Evolutionary conservation across 2,113 vertebrate species (phyloP).

Genomic region (Hepsetus odoe): DNA sequence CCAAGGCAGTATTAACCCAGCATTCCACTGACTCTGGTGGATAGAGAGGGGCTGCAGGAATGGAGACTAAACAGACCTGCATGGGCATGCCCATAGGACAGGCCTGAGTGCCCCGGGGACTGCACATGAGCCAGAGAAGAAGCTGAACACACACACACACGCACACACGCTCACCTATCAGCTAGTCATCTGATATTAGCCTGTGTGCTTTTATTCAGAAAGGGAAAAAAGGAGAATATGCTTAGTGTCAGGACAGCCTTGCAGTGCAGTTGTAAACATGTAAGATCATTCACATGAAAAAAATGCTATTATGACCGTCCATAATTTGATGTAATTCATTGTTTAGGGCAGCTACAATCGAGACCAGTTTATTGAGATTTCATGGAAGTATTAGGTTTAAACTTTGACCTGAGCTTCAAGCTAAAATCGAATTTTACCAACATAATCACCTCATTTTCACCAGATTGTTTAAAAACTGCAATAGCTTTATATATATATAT

Average conservation of each 20-base stretch:
- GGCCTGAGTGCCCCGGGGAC: constrained; percentile 32
- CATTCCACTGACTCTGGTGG: constrained; percentile 24
- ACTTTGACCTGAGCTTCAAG: too few relatives aligned
- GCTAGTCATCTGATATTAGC: constrained; percentile 28
- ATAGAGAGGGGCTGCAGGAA: constrained; percentile 20
- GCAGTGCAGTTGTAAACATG: not conserved
- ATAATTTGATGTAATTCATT: too few relatives aligned
- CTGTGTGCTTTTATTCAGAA: not conserved
- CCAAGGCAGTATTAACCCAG: constrained; percentile 27
- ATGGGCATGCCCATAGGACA: constrained; percentile 40
- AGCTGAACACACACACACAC: constrained; percentile 24
- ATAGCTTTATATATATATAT: too few relatives aligned
- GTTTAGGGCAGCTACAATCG: too few relatives aligned
- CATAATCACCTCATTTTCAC: too few relatives aligned
- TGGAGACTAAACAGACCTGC: constrained; percentile 45
- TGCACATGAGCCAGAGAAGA: constrained; percentile 13
- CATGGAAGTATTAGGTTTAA: too few relatives aligned
- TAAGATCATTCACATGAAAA: too few relatives aligned
- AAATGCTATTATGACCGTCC: too few relatives aligned
- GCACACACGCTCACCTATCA: too few relatives aligned
- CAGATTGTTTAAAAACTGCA: too few relatives aligned
- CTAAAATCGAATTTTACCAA: too few relatives aligned
- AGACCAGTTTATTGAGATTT: too few relatives aligned
- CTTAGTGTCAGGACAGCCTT: not conserved
- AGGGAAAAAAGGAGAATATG: not conserved